These are phyloP conservation scores for Cyphomyrus discorhynchus DNA, from an alignment of 2,113 vertebrate genomes.

Conservation along the genomic window DNA sequence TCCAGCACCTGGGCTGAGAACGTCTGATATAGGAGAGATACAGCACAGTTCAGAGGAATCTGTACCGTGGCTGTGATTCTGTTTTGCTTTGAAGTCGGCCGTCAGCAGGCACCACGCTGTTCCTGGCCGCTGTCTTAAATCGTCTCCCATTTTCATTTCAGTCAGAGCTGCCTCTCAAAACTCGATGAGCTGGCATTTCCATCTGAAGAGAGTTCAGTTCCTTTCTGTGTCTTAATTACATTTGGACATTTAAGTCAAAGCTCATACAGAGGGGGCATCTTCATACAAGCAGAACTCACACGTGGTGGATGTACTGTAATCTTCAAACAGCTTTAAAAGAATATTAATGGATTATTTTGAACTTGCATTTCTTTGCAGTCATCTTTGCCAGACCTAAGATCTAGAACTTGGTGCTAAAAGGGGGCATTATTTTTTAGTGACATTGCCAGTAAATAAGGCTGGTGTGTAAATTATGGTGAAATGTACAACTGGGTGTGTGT, in stretches of 20 bases:
- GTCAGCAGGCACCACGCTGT: background rate
- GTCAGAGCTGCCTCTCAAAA: background rate
- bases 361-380: background rate
- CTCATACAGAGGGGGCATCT: background rate
- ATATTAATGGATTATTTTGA: background rate
- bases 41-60: background rate
- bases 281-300: background rate
- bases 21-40: background rate
- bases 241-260: background rate
- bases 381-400: background rate
- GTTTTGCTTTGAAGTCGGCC: background rate
- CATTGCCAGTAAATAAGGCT: background rate
- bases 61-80: background rate
- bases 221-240: slow-evolving; percentile 13
- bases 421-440: background rate
- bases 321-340: background rate
- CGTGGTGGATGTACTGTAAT: background rate
- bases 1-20: background rate
- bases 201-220: slow-evolving; percentile 10
- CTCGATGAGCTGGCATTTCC: background rate
- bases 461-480: background rate
- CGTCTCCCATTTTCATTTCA: background rate
- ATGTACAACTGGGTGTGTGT: background rate
- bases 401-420: background rate
- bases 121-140: background rate